Percentiles rank a stretch among this genome's conserved stretches.
Conservation (phyloP, 2,113 vertebrate genomes). For the Lophius piscatorius region DNA sequence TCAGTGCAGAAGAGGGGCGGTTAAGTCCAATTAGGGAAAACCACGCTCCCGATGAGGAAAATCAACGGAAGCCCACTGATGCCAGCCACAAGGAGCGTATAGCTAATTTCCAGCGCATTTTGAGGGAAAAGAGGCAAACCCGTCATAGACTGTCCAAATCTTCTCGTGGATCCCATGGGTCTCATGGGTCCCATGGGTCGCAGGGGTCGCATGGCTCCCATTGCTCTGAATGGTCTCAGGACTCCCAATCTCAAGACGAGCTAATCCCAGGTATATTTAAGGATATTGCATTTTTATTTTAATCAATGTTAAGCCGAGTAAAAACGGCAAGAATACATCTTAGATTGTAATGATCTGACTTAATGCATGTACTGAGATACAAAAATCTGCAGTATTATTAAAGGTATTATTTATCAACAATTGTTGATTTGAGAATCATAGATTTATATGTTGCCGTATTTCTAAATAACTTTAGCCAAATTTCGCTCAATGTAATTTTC, state of each 20-base stretch:
- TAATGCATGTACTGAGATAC: not conserved
- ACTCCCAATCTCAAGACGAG: constrained; percentile 84
- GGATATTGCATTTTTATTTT: constrained; percentile 45
- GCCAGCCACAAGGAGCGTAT: constrained; percentile 90
- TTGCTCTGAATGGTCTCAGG: constrained; percentile 84
- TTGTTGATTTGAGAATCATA: not conserved
- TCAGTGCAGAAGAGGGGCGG: constrained; percentile 29
- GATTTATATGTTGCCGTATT: not conserved
- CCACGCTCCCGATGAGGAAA: constrained; percentile 22
- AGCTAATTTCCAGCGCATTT: constrained; percentile 91
- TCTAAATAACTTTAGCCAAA: too few species aligned
- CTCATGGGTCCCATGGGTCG: constrained; percentile 82
- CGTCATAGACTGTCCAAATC: constrained; percentile 86
- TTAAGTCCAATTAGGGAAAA: constrained; percentile 68
- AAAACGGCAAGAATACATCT: constrained; percentile 5
- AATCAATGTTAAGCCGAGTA: constrained; percentile 1
- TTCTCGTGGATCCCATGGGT: constrained; percentile 81
- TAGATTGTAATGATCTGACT: not conserved
- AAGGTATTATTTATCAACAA: not conserved
- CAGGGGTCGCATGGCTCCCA: constrained; percentile 77
- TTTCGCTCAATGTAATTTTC: too few species aligned
- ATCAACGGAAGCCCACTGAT: constrained; percentile 61
- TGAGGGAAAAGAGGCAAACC: constrained; percentile 89
- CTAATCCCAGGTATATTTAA: constrained; percentile 83
- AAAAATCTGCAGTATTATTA: not conserved